A percentile compares a stretch with the other conserved stretches of the same genome.
Conservation (phyloP, 2,888 invertebrate genomes). For the Hypsopygia costalis region DNA sequence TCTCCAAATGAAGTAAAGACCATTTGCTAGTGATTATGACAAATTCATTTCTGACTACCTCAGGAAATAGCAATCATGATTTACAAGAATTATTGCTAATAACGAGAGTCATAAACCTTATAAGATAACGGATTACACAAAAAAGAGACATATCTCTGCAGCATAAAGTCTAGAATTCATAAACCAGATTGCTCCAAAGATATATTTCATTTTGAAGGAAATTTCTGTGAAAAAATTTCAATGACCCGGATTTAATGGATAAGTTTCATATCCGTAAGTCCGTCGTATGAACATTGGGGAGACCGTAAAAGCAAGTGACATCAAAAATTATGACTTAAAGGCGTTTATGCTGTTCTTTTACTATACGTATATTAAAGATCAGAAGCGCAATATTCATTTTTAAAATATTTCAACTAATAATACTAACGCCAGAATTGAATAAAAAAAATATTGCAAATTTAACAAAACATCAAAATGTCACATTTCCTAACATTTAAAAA, state of each 20-base stretch:
- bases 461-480: too few relatives aligned
- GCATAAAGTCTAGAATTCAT: not conserved
- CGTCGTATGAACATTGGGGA: not conserved
- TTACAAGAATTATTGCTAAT: conserved; percentile 18
- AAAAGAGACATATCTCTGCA: not conserved
- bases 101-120: conserved; percentile 18
- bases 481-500: too few relatives aligned
- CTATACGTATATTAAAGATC: too few relatives aligned
- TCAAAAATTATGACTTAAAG: too few relatives aligned
- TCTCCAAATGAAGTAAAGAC: too few relatives aligned
- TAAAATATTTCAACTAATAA: too few relatives aligned
- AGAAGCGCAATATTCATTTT: too few relatives aligned
- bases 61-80: conserved; percentile 6
- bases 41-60: not conserved
- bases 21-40: too few relatives aligned
- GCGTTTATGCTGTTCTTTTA: too few relatives aligned
- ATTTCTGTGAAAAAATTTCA: conserved; percentile 18
- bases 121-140: not conserved
- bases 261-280: not conserved
- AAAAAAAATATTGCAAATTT: too few relatives aligned
- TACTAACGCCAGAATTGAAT: too few relatives aligned
- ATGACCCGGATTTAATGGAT: conserved; percentile 19
- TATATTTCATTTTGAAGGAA: conserved; percentile 10
- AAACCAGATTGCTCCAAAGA: not conserved
- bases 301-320: not conserved